Evolutionary conservation across 2,888 invertebrate genomes (phyloP).

Genomic region (Orthosia cruda): DNA sequence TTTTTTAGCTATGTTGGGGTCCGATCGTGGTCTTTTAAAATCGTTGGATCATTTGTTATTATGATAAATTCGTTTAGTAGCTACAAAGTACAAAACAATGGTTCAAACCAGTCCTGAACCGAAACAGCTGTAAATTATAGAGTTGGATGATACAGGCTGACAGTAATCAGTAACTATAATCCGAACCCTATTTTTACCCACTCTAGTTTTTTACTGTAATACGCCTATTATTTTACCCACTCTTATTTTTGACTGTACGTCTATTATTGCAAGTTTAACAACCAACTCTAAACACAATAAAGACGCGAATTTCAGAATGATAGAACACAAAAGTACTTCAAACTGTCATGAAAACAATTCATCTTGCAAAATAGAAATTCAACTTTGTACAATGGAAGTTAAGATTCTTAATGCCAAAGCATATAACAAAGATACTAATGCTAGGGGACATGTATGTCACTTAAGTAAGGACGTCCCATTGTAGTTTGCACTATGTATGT

Average conservation of each 20-base stretch:
- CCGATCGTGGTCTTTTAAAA: no score
- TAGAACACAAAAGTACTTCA: conserved; percentile 7
- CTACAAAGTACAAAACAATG: no score
- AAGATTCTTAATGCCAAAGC: background rate
- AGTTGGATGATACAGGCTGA: no score
- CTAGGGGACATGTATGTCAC: conserved; percentile 20
- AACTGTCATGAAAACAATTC: background rate
- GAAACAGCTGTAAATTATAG: no score
- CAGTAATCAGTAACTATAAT: no score
- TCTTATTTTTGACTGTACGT: background rate
- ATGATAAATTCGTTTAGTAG: no score
- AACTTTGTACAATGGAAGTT: background rate
- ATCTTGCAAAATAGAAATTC: background rate
- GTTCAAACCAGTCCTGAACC: no score
- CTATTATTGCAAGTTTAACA: conserved; percentile 21
- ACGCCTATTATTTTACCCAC: background rate
- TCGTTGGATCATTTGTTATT: no score
- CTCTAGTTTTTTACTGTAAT: no score
- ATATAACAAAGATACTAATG: conserved; percentile 5
- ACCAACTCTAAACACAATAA: conserved; percentile 14
- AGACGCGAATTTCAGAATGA: conserved; percentile 24
- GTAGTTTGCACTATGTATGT: conserved; percentile 19
- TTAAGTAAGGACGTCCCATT: conserved; percentile 20
- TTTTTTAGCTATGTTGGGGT: no score
- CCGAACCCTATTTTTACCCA: no score